phyloP scores from a whole-genome alignment of 2,888 invertebrate genomes.

The Agrenia bidenticulata region DNA sequence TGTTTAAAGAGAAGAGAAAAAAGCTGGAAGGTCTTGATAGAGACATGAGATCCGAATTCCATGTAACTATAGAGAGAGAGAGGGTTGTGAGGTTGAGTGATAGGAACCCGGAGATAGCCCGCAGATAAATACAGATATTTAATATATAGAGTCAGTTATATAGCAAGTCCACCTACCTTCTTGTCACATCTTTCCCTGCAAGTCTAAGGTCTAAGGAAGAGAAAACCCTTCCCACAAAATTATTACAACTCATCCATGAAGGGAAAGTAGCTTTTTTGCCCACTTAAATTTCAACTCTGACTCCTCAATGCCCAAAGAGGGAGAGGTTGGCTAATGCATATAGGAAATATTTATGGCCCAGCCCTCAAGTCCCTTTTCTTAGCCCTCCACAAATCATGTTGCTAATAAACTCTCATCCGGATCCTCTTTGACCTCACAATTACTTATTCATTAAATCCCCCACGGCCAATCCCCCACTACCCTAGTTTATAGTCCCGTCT shows the following conservation, averaged over 20 bases:
- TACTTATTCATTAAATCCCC: constrained; percentile 19
- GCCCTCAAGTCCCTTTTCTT: constrained; percentile 4
- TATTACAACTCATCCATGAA: constrained; percentile 21
- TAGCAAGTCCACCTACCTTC: too few species aligned
- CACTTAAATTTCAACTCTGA: constrained; percentile 15
- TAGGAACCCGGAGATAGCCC: too few species aligned
- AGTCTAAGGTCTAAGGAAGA: too few species aligned
- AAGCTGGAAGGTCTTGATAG: too few species aligned
- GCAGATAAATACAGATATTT: too few species aligned
- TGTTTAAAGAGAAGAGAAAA: too few species aligned
- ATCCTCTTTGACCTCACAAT: constrained; percentile 18
- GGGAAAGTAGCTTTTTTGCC: constrained; percentile 11
- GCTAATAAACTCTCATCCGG: constrained; percentile 14
- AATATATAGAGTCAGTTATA: too few species aligned
- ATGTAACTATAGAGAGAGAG: too few species aligned
- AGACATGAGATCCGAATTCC: too few species aligned
- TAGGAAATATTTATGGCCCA: constrained; percentile 17
- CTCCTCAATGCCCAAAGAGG: neutral
- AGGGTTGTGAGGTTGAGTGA: too few species aligned
- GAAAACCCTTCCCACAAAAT: constrained; percentile 13
- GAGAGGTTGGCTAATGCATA: constrained; percentile 7
- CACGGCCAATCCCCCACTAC: neutral
- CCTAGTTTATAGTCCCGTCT: too few species aligned
- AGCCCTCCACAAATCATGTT: constrained; percentile 6
- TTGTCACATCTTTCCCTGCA: neutral